A percentile compares a stretch with the other conserved stretches of the same genome.
Conservation (phyloP, 2,888 invertebrate species). For the Callimorpha dominula region DNA sequence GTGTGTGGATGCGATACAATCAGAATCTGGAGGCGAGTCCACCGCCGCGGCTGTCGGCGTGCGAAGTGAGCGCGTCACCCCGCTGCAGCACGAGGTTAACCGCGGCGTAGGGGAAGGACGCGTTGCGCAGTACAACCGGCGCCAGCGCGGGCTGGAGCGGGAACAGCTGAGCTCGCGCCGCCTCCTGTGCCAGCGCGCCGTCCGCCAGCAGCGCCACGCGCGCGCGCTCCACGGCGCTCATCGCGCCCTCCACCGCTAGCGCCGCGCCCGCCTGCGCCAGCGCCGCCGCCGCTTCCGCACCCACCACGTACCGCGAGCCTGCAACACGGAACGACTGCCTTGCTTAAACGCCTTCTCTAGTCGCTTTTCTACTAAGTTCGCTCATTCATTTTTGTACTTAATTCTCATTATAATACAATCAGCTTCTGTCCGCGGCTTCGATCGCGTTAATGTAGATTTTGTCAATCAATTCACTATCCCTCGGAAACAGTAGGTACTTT, state of each 20-base stretch:
- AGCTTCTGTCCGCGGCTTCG: too few species aligned
- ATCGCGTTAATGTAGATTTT: too few species aligned
- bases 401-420: too few species aligned
- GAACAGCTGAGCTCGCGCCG: conserved; percentile 7
- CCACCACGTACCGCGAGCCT: conserved; percentile 77
- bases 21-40: conserved; percentile 89
- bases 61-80: conserved; percentile 88
- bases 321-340: too few species aligned
- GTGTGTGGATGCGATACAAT: conserved; percentile 22
- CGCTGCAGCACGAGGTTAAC: conserved; percentile 90
- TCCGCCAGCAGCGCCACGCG: conserved; percentile 51
- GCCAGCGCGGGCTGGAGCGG: conserved; percentile 42
- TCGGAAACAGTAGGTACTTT: too few species aligned
- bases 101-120: conserved; percentile 82
- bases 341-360: too few species aligned
- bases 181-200: conserved; percentile 49
- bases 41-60: conserved; percentile 91
- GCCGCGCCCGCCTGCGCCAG: conserved; percentile 59
- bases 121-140: conserved; percentile 33
- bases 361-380: neutral
- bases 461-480: too few species aligned
- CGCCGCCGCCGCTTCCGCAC: conserved; percentile 69
- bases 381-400: too few species aligned
- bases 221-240: conserved; percentile 57
- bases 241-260: conserved; percentile 40